Percentiles rank a stretch among this genome's conserved stretches.
These are phyloP conservation scores for Clunio marinus DNA, from an alignment of 2,888 invertebrate species.

Conservation along the genomic window DNA sequence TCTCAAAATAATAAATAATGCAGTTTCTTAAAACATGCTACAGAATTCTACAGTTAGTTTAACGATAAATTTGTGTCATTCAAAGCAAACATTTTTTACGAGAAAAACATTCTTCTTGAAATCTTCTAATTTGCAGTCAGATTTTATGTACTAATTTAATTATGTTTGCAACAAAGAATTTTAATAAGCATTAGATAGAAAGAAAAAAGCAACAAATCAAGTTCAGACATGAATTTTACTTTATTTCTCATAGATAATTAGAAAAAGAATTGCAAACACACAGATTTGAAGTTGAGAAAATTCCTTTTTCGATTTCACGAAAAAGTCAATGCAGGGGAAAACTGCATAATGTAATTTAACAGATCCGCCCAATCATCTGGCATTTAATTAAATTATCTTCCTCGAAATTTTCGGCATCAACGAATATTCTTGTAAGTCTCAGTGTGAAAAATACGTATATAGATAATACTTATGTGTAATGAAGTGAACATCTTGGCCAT, in stretches of 20 bases:
- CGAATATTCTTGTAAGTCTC: neutral
- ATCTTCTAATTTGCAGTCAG: neutral
- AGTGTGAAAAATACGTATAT: neutral
- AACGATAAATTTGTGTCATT: slow-evolving; percentile 28
- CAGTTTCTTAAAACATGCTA: neutral
- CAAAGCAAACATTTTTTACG: slow-evolving; percentile 1
- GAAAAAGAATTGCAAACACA: neutral
- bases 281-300: neutral
- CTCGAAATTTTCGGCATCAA: neutral
- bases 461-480: neutral
- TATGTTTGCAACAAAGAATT: slow-evolving; percentile 21
- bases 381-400: slow-evolving; percentile 15
- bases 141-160: slow-evolving; percentile 15
- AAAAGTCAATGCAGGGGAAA: neutral
- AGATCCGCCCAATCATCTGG: neutral
- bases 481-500: neutral
- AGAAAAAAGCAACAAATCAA: slow-evolving; percentile 10
- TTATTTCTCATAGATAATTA: neutral
- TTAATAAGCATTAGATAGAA: slow-evolving; percentile 21
- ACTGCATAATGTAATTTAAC: neutral
- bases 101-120: neutral
- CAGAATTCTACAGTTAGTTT: slow-evolving; percentile 26
- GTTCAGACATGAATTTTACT: slow-evolving; percentile 1
- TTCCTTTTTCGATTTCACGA: no score
- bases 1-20: no score